Conservation (phyloP, 2,113 vertebrate genomes). For the western clawed frog (Xenopus tropicalis) region UCB_Xtro_10.0 CM004443.2:185530001-185530500, state of each 20-base stretch:
- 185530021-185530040: no score
- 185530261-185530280: conserved; percentile 3
- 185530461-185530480: no score
- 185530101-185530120: not conserved
- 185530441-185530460: no score
- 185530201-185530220: not conserved
- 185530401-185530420: not conserved
- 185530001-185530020: no score
- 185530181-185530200: conserved; percentile 9
- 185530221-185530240: conserved; percentile 6
- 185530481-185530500: no score
- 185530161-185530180: conserved; percentile 7
- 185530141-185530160: conserved; percentile 10
- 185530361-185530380: conserved; percentile 49
- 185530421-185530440: no score
- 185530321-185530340: conserved; percentile 82
- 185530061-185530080: not conserved
- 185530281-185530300: not conserved
- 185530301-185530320: conserved; percentile 88
- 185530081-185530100: not conserved
- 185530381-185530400: conserved; percentile 70
- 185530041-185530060: no score
- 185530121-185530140: conserved; percentile 1
- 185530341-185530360: conserved; percentile 56
- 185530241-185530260: not conserved